phyloP scores from a whole-genome alignment of 2,113 vertebrate genomes.

The Tricholaema leucomelas region DNA sequence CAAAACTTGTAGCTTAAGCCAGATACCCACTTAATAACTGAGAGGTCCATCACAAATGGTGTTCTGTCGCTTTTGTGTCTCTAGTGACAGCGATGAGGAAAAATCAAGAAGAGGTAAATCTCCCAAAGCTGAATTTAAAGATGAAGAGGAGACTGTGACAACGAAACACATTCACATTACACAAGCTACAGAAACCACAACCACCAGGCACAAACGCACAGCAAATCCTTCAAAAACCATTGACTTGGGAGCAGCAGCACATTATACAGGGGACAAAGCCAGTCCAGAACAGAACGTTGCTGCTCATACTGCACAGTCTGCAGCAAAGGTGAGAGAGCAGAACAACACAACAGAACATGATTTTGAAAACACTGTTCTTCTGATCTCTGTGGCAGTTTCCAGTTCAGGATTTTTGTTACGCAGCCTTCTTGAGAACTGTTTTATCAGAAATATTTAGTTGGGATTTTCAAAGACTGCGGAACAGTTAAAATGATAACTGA shows the following conservation, averaged over 20 bases:
- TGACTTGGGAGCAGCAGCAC: slow-evolving; percentile 93
- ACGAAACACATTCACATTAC: slow-evolving; percentile 92
- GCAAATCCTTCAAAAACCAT: slow-evolving; percentile 93
- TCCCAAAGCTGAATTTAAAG: slow-evolving; percentile 90
- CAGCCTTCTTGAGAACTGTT: not conserved
- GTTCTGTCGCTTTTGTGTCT: slow-evolving; percentile 66
- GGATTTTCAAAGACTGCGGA: not conserved
- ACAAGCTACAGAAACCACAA: slow-evolving; percentile 93
- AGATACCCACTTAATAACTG: not conserved
- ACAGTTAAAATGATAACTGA: not conserved
- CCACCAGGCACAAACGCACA: slow-evolving; percentile 88
- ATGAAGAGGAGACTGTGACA: slow-evolving; percentile 94
- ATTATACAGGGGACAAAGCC: slow-evolving; percentile 89
- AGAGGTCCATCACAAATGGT: not conserved
- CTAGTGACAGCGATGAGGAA: slow-evolving; percentile 90
- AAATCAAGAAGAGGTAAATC: slow-evolving; percentile 84
- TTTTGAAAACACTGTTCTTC: not conserved
- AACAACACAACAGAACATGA: not conserved
- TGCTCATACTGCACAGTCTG: slow-evolving; percentile 65
- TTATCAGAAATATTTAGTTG: not conserved
- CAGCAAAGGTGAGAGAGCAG: slow-evolving; percentile 79
- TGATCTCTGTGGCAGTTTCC: not conserved
- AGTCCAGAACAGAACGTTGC: slow-evolving; percentile 78
- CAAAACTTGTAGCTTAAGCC: not conserved
- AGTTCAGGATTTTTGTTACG: not conserved